Base-by-base conservation (phyloP, 2,797 vertebrate genomes). In the Acropternis orthonyx region DNA sequence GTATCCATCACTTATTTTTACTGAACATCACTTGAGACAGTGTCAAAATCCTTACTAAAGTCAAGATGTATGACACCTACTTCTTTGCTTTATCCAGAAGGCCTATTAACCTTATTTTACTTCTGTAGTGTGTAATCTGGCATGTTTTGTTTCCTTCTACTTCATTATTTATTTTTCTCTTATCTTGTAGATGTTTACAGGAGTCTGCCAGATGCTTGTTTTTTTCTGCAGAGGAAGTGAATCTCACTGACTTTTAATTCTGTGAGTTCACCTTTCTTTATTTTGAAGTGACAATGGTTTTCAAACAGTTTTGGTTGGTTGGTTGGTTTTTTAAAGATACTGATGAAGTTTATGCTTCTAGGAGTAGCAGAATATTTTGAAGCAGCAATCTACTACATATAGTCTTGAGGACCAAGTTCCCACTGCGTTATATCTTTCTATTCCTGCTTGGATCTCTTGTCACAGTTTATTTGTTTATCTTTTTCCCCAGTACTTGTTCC, bases 11-110 rank as follows among this genome's bases (percentile, higher is more conserved):
- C 34, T 77, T 78, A 12, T 43, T 85, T 91, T 56, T 81, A 32
- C 27, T 68, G 34, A 89, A 19, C 54, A 68, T n/a, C 26, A n/a
- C 22, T 13, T 56, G 11, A 67, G 36, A 79, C 48, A 61, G 11
- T 17, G 30, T 66, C n/a, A 88, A 85, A 94, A 93, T 41, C 7
- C 59, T 58, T 66, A 52, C 39, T 92, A 23, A 93, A 81, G 32
- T 78, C 24, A 78, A 75, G 76, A 75, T 30, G 12, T 62, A 65
- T 30, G n/a, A 62, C 51, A 85, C 3, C 15, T 88, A 36, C 27
- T 77, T 89, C 27, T 91, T 89, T 76, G 20, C 22, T 89, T 85
- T 92, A 88, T 89, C 46, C 56, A 65, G 68, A 89, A 85, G 46
- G 32, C 41, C 30, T 61, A 65, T 72, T 89, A 93, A 93, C 79